phyloP scores from a whole-genome alignment of 1,140 invertebrate species.

The Drosophila carrolli region DNA sequence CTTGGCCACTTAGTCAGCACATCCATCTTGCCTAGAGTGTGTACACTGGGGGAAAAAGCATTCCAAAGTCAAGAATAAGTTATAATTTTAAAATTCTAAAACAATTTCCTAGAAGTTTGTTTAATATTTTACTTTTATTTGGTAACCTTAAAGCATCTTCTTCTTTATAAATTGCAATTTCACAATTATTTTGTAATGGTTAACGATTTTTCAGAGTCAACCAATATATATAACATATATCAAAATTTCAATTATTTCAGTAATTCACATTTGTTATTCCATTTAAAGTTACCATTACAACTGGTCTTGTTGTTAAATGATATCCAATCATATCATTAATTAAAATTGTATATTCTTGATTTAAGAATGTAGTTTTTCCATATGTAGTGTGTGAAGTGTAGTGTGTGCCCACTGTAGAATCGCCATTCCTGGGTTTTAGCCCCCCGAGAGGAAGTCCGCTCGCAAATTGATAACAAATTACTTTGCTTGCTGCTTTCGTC shows the following conservation, averaged over 20 bases:
- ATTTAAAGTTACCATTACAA: no score
- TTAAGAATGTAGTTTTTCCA: slow-evolving; percentile 11
- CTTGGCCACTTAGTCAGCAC: slow-evolving; percentile 43
- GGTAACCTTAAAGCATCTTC: no score
- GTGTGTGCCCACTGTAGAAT: slow-evolving; percentile 20
- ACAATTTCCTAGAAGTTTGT: no score
- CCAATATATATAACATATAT: no score
- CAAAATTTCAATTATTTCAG: no score
- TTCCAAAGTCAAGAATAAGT: not conserved
- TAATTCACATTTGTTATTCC: no score
- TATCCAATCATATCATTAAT: not conserved
- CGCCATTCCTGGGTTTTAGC: slow-evolving; percentile 6
- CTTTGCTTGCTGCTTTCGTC: slow-evolving; percentile 35
- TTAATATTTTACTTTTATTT: no score
- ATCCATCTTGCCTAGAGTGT: slow-evolving; percentile 35
- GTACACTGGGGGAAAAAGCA: slow-evolving; percentile 13
- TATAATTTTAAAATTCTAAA: no score
- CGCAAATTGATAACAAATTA: slow-evolving; percentile 57
- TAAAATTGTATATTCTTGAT: not conserved
- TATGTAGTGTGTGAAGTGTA: slow-evolving; percentile 14
- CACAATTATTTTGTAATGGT: no score
- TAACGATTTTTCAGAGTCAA: no score
- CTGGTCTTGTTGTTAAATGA: no score
- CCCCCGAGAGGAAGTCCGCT: slow-evolving; percentile 28
- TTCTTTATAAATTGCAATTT: no score